Conservation (phyloP, 2,113 vertebrate genomes). For the Mormyrus lacerda region DNA sequence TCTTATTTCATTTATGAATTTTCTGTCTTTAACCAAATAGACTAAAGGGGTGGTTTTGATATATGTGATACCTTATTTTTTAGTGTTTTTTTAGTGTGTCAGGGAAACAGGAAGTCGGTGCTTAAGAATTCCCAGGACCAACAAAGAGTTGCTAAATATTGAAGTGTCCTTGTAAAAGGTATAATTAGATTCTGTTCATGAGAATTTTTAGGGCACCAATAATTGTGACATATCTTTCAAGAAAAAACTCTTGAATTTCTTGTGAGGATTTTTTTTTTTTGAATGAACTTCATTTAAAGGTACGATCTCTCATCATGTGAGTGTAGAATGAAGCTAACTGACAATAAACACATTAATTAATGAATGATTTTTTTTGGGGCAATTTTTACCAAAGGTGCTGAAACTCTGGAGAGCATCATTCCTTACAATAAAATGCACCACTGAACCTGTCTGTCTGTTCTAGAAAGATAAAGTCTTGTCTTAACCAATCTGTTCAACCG, state of each 20-base stretch:
- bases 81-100: too few species aligned
- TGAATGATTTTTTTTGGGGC: neutral
- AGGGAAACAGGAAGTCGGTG: too few species aligned
- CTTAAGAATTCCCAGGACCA: too few species aligned
- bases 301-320: neutral
- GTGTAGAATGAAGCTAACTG: neutral
- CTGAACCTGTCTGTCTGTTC: neutral
- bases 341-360: neutral
- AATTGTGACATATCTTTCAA: neutral
- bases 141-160: neutral
- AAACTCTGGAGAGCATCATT: neutral
- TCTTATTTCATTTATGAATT: too few species aligned
- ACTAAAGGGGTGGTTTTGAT: too few species aligned
- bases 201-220: too few species aligned
- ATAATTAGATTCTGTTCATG: neutral
- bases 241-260: neutral
- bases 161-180: neutral
- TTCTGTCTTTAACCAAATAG: too few species aligned
- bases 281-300: neutral
- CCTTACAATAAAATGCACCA: neutral
- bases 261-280: neutral
- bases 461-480: neutral
- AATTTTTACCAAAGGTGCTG: neutral
- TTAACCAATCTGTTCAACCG: neutral
- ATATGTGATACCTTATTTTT: too few species aligned